phyloP scores from a whole-genome alignment of 2,888 invertebrate species.

The Tipula helvola region DNA sequence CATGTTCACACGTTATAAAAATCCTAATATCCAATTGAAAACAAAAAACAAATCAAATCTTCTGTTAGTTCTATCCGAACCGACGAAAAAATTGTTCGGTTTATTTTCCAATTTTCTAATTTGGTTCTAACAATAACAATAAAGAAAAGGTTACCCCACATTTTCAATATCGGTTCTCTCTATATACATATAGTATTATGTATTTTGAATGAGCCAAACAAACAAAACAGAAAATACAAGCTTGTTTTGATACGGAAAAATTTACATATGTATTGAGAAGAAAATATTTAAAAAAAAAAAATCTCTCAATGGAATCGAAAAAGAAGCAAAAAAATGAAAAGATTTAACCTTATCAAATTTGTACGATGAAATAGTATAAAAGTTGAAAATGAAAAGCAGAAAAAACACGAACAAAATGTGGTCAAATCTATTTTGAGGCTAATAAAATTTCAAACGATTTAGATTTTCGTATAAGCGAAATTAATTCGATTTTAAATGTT shows the following conservation, averaged over 20 bases:
- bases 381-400: not conserved
- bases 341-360: not conserved
- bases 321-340: not conserved
- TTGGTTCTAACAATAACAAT: not conserved
- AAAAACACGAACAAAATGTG: not conserved
- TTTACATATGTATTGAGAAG: not conserved
- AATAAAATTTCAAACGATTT: not conserved
- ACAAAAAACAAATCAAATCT: not conserved
- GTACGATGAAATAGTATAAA: not conserved
- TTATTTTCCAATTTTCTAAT: constrained; percentile 4
- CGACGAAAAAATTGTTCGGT: not conserved
- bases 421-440: not conserved
- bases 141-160: not conserved
- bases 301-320: not conserved
- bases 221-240: not conserved
- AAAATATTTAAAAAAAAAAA: not conserved
- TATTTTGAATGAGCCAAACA: not conserved
- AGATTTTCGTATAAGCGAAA: not conserved
- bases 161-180: not conserved
- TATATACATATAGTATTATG: not conserved
- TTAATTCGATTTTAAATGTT: not conserved
- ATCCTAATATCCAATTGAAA: not conserved
- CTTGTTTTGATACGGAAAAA: not conserved
- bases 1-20: not conserved
- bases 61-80: not conserved